These are phyloP conservation scores for Colletes latitarsis DNA, from an alignment of 1,140 invertebrate genomes.

Conservation along the genomic window DNA sequence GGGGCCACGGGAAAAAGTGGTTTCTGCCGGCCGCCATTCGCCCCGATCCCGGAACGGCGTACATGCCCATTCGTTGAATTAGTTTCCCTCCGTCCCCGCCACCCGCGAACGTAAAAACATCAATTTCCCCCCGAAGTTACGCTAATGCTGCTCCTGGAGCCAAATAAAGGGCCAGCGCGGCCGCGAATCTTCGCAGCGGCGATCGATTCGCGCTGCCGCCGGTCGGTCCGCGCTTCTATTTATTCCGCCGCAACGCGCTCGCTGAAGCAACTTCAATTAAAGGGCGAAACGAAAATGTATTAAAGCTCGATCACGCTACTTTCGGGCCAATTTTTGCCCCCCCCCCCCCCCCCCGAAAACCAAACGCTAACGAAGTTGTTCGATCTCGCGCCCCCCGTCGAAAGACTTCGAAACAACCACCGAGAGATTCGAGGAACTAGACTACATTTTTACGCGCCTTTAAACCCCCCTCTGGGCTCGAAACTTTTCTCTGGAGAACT, in stretches of 20 bases:
- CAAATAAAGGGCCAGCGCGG: slow-evolving; percentile 5
- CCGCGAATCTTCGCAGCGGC: slow-evolving; percentile 1
- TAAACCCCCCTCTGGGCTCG: too few relatives aligned
- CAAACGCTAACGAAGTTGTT: too few relatives aligned
- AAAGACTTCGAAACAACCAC: too few relatives aligned
- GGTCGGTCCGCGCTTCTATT: neutral
- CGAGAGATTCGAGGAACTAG: too few relatives aligned
- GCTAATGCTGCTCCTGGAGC: slow-evolving; percentile 13
- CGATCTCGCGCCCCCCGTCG: too few relatives aligned
- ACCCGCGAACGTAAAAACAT: slow-evolving; percentile 5
- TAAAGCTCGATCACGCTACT: slow-evolving; percentile 1
- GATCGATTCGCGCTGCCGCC: slow-evolving; percentile 7
- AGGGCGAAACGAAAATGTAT: slow-evolving; percentile 6
- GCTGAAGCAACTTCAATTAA: slow-evolving; percentile 7
- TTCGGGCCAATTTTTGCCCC: neutral
- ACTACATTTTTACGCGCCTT: too few relatives aligned
- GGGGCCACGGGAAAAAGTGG: slow-evolving; percentile 4
- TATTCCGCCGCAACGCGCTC: slow-evolving; percentile 11
- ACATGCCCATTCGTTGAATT: slow-evolving; percentile 14
- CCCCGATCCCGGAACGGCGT: neutral
- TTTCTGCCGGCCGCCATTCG: neutral
- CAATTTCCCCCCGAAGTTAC: slow-evolving; percentile 16
- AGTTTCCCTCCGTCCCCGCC: neutral
- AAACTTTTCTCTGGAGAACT: too few relatives aligned
- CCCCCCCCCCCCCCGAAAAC: neutral